Evolutionary conservation across 2,113 vertebrate genomes (phyloP).

Genomic region (Chaenogobius annularis): DNA sequence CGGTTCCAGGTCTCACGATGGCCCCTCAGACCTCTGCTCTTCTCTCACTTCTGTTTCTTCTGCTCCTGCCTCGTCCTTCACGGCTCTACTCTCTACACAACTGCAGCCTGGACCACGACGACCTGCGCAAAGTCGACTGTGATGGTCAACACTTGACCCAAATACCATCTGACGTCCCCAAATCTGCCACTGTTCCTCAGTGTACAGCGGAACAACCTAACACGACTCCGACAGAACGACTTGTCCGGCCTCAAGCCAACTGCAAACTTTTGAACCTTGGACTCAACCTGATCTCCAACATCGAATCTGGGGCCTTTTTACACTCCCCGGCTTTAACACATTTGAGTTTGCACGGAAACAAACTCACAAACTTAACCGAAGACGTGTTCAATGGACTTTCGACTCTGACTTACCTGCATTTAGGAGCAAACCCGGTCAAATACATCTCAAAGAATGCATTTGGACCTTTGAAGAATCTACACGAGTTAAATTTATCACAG

Average conservation of each 20-base stretch:
- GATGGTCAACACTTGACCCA: not conserved
- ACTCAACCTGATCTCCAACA: not conserved
- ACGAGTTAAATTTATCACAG: accelerated
- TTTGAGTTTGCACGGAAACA: accelerated
- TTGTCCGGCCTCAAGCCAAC: slow-evolving; percentile 12
- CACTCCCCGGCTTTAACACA: not conserved
- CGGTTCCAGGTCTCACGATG: not conserved
- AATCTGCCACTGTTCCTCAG: not conserved
- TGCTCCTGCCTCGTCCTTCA: slow-evolving; percentile 7
- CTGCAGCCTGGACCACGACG: slow-evolving; percentile 8
- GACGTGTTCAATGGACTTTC: slow-evolving; percentile 39
- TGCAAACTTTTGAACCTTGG: not conserved
- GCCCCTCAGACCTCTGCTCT: not conserved
- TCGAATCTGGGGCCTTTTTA: slow-evolving; percentile 32
- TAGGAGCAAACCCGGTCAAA: not conserved
- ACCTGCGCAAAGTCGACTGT: not conserved
- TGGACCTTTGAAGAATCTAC: slow-evolving; percentile 13
- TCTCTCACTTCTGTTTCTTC: slow-evolving; percentile 6
- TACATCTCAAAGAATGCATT: not conserved
- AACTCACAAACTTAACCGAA: slow-evolving; percentile 18
- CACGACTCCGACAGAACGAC: not conserved
- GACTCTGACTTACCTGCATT: not conserved
- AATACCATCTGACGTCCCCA: slow-evolving; percentile 30
- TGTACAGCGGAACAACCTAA: accelerated
- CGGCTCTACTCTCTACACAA: slow-evolving; percentile 26